Evolutionary conservation across 2,888 invertebrate genomes (phyloP).

Genomic region (Hypomecis punctinalis): DNA sequence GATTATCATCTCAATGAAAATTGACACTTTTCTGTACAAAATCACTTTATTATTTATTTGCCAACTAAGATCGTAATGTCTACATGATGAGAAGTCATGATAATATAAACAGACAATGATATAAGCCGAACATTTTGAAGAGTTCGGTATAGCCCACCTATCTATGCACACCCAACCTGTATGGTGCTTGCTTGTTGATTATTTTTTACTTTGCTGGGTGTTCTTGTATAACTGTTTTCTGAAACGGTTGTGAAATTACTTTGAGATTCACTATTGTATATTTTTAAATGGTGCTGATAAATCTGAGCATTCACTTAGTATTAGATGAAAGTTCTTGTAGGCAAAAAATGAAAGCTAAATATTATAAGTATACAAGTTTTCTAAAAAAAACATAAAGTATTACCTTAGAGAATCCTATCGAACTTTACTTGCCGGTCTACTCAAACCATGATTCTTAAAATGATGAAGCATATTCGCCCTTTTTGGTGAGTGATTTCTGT

Average conservation of each 20-base stretch:
- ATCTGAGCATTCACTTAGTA: neutral
- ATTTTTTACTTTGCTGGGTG: slow-evolving; percentile 53
- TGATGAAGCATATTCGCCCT: too few species aligned
- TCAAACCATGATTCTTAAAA: too few species aligned
- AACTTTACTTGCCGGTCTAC: too few species aligned
- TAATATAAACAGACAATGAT: neutral
- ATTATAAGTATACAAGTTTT: too few species aligned
- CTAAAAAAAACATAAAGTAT: too few species aligned
- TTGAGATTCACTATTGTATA: slow-evolving; percentile 67
- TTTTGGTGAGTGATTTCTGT: too few species aligned
- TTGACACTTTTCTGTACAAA: too few species aligned
- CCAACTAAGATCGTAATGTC: neutral
- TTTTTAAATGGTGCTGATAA: slow-evolving; percentile 37
- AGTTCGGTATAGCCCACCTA: slow-evolving; percentile 54
- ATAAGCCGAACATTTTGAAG: neutral
- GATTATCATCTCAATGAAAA: neutral
- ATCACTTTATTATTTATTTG: too few species aligned
- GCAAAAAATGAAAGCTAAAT: too few species aligned
- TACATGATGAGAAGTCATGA: slow-evolving; percentile 1
- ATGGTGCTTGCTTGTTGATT: slow-evolving; percentile 73
- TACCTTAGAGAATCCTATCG: too few species aligned
- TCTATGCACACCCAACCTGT: slow-evolving; percentile 64
- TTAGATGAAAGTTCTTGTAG: too few species aligned
- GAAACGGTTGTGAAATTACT: slow-evolving; percentile 76
- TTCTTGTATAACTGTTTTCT: slow-evolving; percentile 58